Percentiles rank a stretch among this genome's conserved stretches.
Conservation (phyloP, 2,888 invertebrate genomes). For the Bellardia pandia region DNA sequence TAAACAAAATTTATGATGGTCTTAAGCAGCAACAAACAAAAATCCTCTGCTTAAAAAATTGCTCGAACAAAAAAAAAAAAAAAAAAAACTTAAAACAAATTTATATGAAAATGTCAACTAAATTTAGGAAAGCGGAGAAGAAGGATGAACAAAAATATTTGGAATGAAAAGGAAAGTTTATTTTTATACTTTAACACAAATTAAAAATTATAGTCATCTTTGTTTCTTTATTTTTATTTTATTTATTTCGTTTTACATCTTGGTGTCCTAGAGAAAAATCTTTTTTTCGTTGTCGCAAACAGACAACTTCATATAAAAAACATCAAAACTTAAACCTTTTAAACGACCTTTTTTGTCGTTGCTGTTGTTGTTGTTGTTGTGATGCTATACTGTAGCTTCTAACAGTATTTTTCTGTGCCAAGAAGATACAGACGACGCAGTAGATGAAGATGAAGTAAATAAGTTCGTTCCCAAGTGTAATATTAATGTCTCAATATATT, state of each 20-base stretch:
- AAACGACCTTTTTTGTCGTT: constrained; percentile 52
- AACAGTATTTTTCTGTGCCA: not conserved
- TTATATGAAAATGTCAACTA: constrained; percentile 59
- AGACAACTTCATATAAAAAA: constrained; percentile 58
- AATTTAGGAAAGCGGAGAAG: constrained; percentile 18
- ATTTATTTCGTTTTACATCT: constrained; percentile 29
- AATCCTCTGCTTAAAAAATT: constrained; percentile 37
- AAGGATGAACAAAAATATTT: not conserved
- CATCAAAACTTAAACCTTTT: constrained; percentile 61
- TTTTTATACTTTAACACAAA: constrained; percentile 66
- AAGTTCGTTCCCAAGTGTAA: constrained; percentile 59
- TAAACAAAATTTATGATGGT: constrained; percentile 70
- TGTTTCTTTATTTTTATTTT: constrained; percentile 39
- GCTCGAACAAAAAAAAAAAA: too few relatives aligned
- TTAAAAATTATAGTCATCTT: constrained; percentile 71
- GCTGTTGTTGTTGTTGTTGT: not conserved
- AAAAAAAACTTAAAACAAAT: constrained; percentile 29
- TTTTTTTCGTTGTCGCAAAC: constrained; percentile 27
- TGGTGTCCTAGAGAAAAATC: constrained; percentile 27
- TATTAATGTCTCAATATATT: constrained; percentile 68
- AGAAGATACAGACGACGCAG: not conserved
- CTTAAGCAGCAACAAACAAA: constrained; percentile 61
- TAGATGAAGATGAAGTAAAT: constrained; percentile 35
- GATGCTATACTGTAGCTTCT: constrained; percentile 21
- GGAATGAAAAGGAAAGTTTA: constrained; percentile 56